Evolutionary conservation across 2,888 invertebrate genomes (phyloP).

Genomic region (Sesamia inferens): DNA sequence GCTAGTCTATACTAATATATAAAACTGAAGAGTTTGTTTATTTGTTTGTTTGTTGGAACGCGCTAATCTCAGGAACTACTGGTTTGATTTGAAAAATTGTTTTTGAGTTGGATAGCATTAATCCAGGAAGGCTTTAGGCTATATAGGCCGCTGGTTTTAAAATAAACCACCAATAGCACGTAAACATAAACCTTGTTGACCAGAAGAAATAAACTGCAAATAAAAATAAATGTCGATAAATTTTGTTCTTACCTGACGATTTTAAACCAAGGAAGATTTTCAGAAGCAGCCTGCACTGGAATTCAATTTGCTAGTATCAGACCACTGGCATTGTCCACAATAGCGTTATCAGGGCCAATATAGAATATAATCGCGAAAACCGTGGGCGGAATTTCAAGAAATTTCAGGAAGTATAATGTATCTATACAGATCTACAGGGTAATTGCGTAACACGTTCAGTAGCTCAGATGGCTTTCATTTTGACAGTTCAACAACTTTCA

Average conservation of each 20-base stretch:
- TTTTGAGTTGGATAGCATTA: too few relatives aligned
- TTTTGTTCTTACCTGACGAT: conserved; percentile 52
- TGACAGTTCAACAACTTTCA: too few relatives aligned
- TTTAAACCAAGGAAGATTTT: conserved; percentile 71
- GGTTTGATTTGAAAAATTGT: too few relatives aligned
- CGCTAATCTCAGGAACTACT: too few relatives aligned
- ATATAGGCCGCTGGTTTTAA: too few relatives aligned
- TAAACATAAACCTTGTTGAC: conserved; percentile 8
- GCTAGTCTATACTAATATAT: too few relatives aligned
- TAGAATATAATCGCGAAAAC: neutral
- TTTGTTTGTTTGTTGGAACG: too few relatives aligned
- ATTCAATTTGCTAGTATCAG: conserved; percentile 78
- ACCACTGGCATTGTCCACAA: conserved; percentile 55
- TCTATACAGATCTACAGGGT: too few relatives aligned
- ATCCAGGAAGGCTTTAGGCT: too few relatives aligned
- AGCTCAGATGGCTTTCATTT: too few relatives aligned
- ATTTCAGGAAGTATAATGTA: neutral
- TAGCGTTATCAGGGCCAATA: conserved; percentile 49
- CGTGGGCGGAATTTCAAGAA: conserved; percentile 16
- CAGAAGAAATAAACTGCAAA: conserved; percentile 33
- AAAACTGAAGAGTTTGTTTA: too few relatives aligned
- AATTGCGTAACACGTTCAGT: too few relatives aligned
- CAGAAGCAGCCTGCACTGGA: conserved; percentile 73
- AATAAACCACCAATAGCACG: conserved; percentile 14
- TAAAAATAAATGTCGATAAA: conserved; percentile 42